Evolutionary conservation across 2,113 vertebrate species (phyloP), one percentile per base, ranked within the genome.

Genomic region (Hemiscyllium ocellatum): DNA sequence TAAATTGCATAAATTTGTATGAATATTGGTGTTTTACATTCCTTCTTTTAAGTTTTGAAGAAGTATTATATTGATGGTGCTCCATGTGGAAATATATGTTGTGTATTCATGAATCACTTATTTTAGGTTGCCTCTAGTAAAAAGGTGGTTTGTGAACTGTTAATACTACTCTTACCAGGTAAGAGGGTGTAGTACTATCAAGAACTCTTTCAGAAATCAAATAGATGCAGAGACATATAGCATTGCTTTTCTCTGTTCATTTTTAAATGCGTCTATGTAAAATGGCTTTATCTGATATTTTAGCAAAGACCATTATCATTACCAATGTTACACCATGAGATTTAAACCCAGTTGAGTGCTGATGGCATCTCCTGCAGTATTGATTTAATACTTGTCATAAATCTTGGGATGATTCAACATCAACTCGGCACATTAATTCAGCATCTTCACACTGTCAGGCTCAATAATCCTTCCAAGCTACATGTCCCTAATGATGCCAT

Each of bases 381-480:
- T 61, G 87, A 65, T 56, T 91, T 93, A 66, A 93, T 93, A 68
- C n/a, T 66, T 93, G 89, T 65, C 61, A 93, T 93, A 66, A 93
- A 66, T 93, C 56, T 33, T 22, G 61, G 89, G 61, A 93, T 93
- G 61, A 93, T 93, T 93, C 89, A 66, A 66, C 89, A 68, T 93
- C 89, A 93, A 93, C 33, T 93, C 37, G n/a, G 7, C 61, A 93
- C 89, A 93, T 93, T 93, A 93, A 93, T 66, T 93, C 61, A n/a
- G 17, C 37, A 93, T 93, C 89, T 8, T 93, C 89, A 93, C 89
- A 93, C 33, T 66, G 89, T 93, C 61, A 93, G 61, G 89, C 56
- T 93, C 89, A 66, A 93, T 93, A 93, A 93, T 5, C 89, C 29
- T 68, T 93, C 89, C 89, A 93, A 93, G 65, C 61, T 93, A 93